Conservation (phyloP, 2,888 invertebrate species). For the Microplitis deprimator region DNA sequence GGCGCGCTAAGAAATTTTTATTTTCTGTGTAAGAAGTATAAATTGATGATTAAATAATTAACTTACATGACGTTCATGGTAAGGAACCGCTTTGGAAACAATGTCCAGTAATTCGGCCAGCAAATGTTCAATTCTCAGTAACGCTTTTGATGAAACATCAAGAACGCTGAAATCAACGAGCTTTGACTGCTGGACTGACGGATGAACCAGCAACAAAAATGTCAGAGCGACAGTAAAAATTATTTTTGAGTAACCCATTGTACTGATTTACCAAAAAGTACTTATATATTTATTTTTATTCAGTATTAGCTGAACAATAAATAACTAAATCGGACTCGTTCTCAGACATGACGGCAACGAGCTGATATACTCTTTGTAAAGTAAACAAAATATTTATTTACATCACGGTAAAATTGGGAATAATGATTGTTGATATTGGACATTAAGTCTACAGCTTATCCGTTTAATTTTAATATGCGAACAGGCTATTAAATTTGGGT, state of each 20-base stretch:
- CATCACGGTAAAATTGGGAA: slow-evolving; percentile 18
- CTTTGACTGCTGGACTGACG: slow-evolving; percentile 1
- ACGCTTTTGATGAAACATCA: not conserved
- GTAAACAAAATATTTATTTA: slow-evolving; percentile 29
- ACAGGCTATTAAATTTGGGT: not conserved
- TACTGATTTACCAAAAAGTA: not conserved
- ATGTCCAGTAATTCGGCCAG: not conserved
- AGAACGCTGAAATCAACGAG: slow-evolving; percentile 1
- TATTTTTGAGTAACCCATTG: not conserved
- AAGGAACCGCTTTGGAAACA: not conserved
- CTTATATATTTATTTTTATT: not conserved
- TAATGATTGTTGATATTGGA: slow-evolving; percentile 12
- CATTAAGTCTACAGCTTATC: not conserved
- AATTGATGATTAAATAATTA: not conserved
- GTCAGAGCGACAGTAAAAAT: not conserved
- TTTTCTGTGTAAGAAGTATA: too few species aligned
- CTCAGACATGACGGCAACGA: not conserved
- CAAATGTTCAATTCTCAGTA: not conserved
- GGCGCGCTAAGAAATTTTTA: too few species aligned
- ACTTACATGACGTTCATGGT: not conserved
- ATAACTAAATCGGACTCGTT: not conserved
- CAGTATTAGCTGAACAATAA: not conserved
- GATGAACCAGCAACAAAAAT: not conserved
- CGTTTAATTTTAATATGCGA: not conserved
- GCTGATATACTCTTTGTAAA: slow-evolving; percentile 10